Percentiles rank a stretch among this genome's conserved stretches.
Evolutionary conservation across 2,888 invertebrate genomes (phyloP).

Genomic region (Cheilosia urbana): DNA sequence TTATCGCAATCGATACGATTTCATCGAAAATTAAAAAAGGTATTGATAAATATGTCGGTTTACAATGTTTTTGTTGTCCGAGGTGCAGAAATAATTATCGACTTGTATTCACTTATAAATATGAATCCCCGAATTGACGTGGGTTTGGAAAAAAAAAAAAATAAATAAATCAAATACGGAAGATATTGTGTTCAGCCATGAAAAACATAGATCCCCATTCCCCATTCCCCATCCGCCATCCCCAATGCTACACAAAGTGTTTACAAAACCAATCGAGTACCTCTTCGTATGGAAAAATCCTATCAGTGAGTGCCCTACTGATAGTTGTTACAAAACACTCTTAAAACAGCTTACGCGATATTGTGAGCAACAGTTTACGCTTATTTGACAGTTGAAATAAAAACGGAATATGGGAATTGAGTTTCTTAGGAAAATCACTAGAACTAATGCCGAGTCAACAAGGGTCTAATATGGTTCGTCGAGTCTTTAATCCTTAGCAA

Average conservation of each 20-base stretch:
- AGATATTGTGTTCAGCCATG: neutral
- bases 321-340: neutral
- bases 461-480: too few relatives aligned
- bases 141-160: neutral
- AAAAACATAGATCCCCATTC: neutral
- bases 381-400: too few relatives aligned
- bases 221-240: too few relatives aligned
- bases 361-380: too few relatives aligned
- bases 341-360: too few relatives aligned
- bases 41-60: neutral
- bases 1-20: conserved; percentile 36
- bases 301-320: neutral
- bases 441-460: too few relatives aligned
- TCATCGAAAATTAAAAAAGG: neutral
- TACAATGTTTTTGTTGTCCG: neutral
- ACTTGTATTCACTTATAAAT: neutral
- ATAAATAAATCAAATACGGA: neutral
- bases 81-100: neutral
- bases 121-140: neutral
- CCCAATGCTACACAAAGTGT: neutral
- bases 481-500: too few relatives aligned
- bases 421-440: too few relatives aligned
- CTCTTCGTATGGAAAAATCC: neutral
- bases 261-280: neutral
- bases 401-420: too few relatives aligned